phyloP scores from a whole-genome alignment of 2,797 vertebrate species.

The Enteromius radiatus region DNA sequence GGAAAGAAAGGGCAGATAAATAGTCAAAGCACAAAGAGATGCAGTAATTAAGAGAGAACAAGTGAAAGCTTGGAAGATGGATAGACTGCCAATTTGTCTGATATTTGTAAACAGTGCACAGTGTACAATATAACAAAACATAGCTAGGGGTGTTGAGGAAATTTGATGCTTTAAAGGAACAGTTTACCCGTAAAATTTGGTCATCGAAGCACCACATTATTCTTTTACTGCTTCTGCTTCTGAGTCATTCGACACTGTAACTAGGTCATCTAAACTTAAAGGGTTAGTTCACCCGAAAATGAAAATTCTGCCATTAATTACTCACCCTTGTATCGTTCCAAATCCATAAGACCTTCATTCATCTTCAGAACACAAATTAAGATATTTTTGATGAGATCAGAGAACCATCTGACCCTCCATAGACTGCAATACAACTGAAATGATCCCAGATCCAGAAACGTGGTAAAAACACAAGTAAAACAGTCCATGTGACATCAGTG shows the following conservation, averaged over 20 bases:
- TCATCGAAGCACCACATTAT: not conserved
- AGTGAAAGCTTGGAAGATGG: not conserved
- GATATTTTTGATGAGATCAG: too few species aligned
- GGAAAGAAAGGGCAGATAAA: not conserved
- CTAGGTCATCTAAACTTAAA: not conserved
- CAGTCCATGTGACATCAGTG: too few species aligned
- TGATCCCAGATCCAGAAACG: too few species aligned
- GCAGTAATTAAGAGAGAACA: not conserved
- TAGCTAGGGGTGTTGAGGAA: not conserved
- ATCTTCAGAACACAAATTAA: too few species aligned
- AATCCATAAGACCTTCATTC: too few species aligned
- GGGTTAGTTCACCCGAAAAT: too few species aligned
- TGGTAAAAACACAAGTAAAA: too few species aligned
- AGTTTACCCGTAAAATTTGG: not conserved
- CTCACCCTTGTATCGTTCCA: too few species aligned
- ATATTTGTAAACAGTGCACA: not conserved
- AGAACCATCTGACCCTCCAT: too few species aligned
- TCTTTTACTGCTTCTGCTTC: not conserved
- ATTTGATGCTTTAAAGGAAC: not conserved
- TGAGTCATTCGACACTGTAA: not conserved
- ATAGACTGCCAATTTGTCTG: not conserved
- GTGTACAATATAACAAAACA: not conserved
- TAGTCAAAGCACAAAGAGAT: constrained; percentile 2
- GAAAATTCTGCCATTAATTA: too few species aligned
- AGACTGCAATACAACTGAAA: too few species aligned